A percentile compares a stretch with the other conserved stretches of the same genome.
Conservation (phyloP, 2,797 vertebrate species). For the Aplochiton taeniatus region DNA sequence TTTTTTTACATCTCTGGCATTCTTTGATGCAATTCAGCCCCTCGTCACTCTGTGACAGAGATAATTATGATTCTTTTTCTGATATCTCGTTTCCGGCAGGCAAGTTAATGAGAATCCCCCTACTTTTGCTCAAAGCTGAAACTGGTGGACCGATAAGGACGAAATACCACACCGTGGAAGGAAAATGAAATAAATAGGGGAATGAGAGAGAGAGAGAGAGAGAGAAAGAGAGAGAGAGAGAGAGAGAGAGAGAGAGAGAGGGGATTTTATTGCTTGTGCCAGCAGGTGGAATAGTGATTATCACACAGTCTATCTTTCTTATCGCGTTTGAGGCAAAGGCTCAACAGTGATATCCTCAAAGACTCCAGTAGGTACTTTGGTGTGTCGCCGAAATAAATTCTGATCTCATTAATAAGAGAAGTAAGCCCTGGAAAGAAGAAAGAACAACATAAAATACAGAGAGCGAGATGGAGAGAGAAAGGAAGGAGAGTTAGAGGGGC, state of each 20-base stretch:
- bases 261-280: conserved; percentile 74
- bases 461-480: background rate
- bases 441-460: conserved; percentile 8
- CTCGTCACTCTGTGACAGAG: conserved; percentile 22
- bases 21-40: conserved; percentile 1
- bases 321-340: conserved; percentile 44
- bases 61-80: conserved; percentile 40
- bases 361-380: conserved; percentile 33
- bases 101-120: conserved; percentile 54
- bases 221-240: background rate
- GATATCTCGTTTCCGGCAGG: conserved; percentile 43
- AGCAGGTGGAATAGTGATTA: conserved; percentile 79
- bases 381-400: conserved; percentile 42
- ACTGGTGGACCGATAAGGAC: conserved; percentile 62
- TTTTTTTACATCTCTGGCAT: conserved; percentile 21
- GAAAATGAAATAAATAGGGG: conserved; percentile 25
- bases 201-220: background rate
- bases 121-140: conserved; percentile 52
- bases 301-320: conserved; percentile 66
- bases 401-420: conserved; percentile 57
- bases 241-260: conserved; percentile 36
- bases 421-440: conserved; percentile 35
- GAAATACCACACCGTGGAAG: conserved; percentile 36
- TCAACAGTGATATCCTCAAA: conserved; percentile 60
- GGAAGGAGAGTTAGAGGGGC: background rate